These are phyloP conservation scores for Atrina japonica DNA, from an alignment of 2,888 invertebrate species.

Conservation along the genomic window DNA sequence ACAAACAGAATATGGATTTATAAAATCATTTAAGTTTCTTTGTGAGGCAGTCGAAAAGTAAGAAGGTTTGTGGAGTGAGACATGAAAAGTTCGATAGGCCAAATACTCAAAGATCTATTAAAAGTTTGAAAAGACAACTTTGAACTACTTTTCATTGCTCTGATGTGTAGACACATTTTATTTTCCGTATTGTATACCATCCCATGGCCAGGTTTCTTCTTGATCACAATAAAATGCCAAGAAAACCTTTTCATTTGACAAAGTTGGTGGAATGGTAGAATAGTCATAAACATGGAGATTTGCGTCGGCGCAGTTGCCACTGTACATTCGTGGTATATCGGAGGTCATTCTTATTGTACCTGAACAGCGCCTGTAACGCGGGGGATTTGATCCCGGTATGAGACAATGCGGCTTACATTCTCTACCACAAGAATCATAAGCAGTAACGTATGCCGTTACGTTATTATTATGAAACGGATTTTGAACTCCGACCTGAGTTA, in stretches of 20 bases:
- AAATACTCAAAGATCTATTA: no score
- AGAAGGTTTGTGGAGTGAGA: no score
- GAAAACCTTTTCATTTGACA: slow-evolving; percentile 9
- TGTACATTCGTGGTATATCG: slow-evolving; percentile 25
- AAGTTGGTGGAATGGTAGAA: slow-evolving; percentile 8
- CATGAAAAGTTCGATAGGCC: no score
- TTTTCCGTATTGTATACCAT: no score
- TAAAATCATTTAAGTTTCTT: no score
- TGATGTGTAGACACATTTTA: no score
- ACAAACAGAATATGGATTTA: no score
- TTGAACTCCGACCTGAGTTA: slow-evolving; percentile 51
- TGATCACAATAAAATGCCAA: slow-evolving; percentile 38
- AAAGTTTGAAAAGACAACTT: no score
- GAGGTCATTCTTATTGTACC: slow-evolving; percentile 25
- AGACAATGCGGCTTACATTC: slow-evolving; percentile 38
- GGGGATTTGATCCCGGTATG: background rate
- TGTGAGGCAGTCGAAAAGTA: no score
- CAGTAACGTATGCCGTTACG: slow-evolving; percentile 27
- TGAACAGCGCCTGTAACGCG: slow-evolving; percentile 25
- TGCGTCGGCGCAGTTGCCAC: slow-evolving; percentile 27
- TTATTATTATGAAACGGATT: slow-evolving; percentile 17
- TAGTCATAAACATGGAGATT: slow-evolving; percentile 11
- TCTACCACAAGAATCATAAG: slow-evolving; percentile 37
- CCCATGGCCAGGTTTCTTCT: slow-evolving; percentile 27
- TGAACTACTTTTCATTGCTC: no score